Conservation (phyloP, 2,888 invertebrate genomes). For the Cerastis leucographa region DNA sequence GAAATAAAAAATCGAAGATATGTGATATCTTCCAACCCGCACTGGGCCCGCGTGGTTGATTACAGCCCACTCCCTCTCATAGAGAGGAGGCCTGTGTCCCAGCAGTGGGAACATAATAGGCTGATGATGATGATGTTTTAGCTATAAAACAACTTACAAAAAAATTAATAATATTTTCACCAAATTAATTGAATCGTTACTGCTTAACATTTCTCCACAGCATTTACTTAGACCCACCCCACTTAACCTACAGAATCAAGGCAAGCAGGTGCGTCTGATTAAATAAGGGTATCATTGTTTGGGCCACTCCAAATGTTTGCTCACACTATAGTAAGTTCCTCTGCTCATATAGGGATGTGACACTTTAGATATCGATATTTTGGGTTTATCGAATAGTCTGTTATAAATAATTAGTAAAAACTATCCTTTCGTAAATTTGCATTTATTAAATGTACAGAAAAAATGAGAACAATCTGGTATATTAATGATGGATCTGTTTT, state of each 20-base stretch:
- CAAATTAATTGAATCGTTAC: neutral
- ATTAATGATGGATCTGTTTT: too few relatives aligned
- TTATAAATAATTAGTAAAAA: neutral
- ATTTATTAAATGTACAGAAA: too few relatives aligned
- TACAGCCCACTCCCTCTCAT: too few relatives aligned
- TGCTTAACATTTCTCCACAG: neutral
- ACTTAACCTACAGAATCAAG: slow-evolving; percentile 58
- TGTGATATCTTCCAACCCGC: too few relatives aligned
- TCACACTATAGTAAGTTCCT: slow-evolving; percentile 60
- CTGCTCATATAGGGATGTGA: slow-evolving; percentile 53
- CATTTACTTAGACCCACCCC: slow-evolving; percentile 40
- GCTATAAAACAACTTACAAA: too few relatives aligned
- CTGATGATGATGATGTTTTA: too few relatives aligned
- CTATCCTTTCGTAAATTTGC: too few relatives aligned
- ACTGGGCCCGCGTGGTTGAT: too few relatives aligned
- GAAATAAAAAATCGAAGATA: too few relatives aligned
- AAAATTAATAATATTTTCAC: neutral
- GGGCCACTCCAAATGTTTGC: slow-evolving; percentile 65
- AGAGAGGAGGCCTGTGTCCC: too few relatives aligned
- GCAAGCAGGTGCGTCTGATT: slow-evolving; percentile 73
- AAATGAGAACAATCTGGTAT: too few relatives aligned
- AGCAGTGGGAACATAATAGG: too few relatives aligned
- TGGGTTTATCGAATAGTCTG: neutral
- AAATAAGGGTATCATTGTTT: slow-evolving; percentile 73
- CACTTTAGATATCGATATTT: neutral